Base-by-base conservation (phyloP, 2,797 vertebrate genomes). In the Karalla daura region DNA sequence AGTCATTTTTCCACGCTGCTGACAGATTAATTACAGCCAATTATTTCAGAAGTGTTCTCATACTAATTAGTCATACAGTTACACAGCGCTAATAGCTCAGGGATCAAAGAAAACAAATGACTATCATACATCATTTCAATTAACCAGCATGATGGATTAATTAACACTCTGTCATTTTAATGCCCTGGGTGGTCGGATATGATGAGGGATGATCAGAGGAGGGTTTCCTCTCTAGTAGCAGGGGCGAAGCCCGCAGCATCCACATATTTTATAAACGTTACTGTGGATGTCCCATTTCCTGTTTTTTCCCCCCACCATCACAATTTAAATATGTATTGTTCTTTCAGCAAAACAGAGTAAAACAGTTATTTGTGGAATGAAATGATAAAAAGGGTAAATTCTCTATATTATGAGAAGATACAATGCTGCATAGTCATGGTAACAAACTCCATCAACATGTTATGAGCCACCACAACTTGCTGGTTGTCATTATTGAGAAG, bases 1-100 rank as follows among this genome's bases (percentile, higher is more conserved):
- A 75, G 69, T 92, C 78, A 92, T 91, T 90, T 88, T 91, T 84
- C 36, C 67, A 70, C 28, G 39, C 79, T 23, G 43, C 83, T 91
- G 92, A 93, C 90, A 91, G 86, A 91, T 94, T 93, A 94, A 94
- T 93, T 93, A 93, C 89, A 92, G 44, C 81, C 92, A 91, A 92
- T 94, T 93, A 93, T 89, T 89, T 90, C 77, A 88, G 77, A 92
- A 92, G 92, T 90, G 93, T 91, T 92, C 88, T 66, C 79, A 59
- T 74, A 77, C 87, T 92, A 92, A 94, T 94, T 93, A 93, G 87
- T 84, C 81, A 89, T 91, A 94, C 89, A 91, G 91, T 91, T 92
- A 93, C 90, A 91, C 81, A 81, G 85, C 53, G 55, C 85, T 90
- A 93, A 93, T 91, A 92, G 90, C 79, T 80, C 70, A 86, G 80